Evolutionary conservation across 2,113 vertebrate genomes (phyloP), one percentile per base, ranked within the genome.

Genomic region (Odontophorus gujanensis): DNA sequence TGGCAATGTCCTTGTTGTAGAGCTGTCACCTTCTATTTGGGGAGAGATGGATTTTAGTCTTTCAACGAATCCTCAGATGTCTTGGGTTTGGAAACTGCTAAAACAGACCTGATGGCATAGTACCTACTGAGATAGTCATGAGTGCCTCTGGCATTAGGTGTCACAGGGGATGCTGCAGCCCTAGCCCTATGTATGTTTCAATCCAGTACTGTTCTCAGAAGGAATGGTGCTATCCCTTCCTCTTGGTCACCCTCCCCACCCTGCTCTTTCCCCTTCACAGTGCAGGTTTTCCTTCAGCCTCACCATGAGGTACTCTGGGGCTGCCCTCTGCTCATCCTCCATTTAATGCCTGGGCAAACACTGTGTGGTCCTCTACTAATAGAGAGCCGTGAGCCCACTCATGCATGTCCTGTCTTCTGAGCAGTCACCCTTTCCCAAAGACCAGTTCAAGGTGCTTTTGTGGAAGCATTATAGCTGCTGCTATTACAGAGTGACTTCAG

Each of bases 401-500:
- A 3, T 28, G 16, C 26, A 32, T 76, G 55, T 38, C 67, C 28
- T 63, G 14, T 51, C 42, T 80, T 30, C 63, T 72, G 55, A 61
- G 62, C 63, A 26, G 45, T 62, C 36, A 18, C 28, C 9, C 26
- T 59, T 76, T 42, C 61, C 51, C 38, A 2, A 1, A 65, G 63
- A 50, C 7, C 38, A 2, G 0, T 38, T 32, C 2, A 58, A 78
- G 68, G 13, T 36, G 61, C 16, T 58, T 36, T 53, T 3, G 0
- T 28, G 43, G 26, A 26, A 28, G 22, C 55, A 61, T 14, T 51
- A 6, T 2, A n/a, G 10, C 71, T 16, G 3, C 40, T 48, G 51
- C 42, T 9, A 17, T 36, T 85, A 36, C 55, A 26, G 25, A 10
- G 25, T 15, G 48, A 73, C 57, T 59, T 58, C 22, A 57, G 28